Conservation (phyloP, 1,140 invertebrate species). For the Diuraphis noxia region DNA sequence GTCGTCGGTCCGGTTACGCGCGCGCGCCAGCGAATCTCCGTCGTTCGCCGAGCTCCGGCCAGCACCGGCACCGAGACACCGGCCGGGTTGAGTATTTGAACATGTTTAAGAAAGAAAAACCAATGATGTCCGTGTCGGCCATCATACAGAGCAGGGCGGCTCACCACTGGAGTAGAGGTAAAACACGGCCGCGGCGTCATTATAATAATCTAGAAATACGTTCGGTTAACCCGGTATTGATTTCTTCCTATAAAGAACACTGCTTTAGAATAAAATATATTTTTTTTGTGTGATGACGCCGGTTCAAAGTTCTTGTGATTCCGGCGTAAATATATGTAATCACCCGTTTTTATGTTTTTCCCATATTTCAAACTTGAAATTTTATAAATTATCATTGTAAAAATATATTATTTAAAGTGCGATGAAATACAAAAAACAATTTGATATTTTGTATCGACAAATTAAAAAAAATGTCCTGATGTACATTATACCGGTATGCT, state of each 20-base stretch:
- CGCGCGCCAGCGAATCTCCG: background rate
- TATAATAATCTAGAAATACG: background rate
- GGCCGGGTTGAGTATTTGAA: background rate
- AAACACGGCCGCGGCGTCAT: conserved; percentile 21
- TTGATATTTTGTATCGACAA: background rate
- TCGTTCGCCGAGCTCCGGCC: background rate
- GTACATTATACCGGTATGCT: background rate
- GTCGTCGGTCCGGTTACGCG: no score
- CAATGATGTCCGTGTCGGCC: conserved; percentile 79
- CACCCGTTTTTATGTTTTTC: no score
- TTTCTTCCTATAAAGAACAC: background rate
- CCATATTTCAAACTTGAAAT: background rate
- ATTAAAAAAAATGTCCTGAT: background rate
- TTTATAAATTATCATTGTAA: background rate
- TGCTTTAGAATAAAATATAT: background rate
- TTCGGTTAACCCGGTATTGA: background rate
- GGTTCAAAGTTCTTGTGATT: background rate
- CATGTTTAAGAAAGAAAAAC: conserved; percentile 80
- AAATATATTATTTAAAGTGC: background rate
- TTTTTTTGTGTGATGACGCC: background rate
- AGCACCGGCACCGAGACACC: background rate
- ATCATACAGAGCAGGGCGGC: conserved; percentile 72
- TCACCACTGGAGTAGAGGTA: conserved; percentile 65
- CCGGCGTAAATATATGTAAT: background rate
- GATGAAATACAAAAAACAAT: background rate